These are phyloP conservation scores for Temnothorax longispinosus DNA, from an alignment of 1,140 invertebrate genomes.

Conservation along the genomic window DNA sequence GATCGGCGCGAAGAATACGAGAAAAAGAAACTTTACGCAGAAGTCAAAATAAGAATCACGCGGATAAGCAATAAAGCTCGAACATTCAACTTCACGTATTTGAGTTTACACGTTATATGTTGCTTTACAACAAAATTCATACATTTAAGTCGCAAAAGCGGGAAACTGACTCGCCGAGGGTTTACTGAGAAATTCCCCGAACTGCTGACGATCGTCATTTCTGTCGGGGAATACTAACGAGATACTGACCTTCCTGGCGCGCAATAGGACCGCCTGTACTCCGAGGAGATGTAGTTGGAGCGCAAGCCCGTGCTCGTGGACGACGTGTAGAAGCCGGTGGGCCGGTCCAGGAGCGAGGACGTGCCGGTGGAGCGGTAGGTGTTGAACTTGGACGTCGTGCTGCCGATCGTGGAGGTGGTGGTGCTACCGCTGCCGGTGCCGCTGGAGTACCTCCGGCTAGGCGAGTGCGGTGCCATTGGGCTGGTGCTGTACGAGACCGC, in stretches of 20 bases:
- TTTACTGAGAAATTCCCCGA: not conserved
- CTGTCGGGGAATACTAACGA: not conserved
- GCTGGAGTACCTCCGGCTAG: constrained; percentile 78
- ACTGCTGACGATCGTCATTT: not conserved
- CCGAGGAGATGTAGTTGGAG: constrained; percentile 64
- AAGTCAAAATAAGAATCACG: not conserved
- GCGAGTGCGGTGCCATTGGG: constrained; percentile 82
- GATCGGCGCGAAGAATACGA: not conserved
- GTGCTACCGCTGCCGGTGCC: constrained; percentile 69
- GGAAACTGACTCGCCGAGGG: not conserved
- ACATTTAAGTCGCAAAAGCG: not conserved
- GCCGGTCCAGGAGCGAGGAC: constrained; percentile 68
- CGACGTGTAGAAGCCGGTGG: constrained; percentile 70
- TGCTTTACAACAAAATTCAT: not conserved
- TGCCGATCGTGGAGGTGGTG: constrained; percentile 64
- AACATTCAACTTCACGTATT: not conserved
- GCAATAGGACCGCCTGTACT: constrained; percentile 72
- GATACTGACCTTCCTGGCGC: constrained; percentile 64
- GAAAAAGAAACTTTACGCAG: not conserved
- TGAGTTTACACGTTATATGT: not conserved
- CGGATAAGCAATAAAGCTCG: not conserved
- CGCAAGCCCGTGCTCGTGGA: constrained; percentile 49
- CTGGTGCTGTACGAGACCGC: constrained; percentile 81
- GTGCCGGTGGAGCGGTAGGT: constrained; percentile 70
- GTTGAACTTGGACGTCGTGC: constrained; percentile 71